These are phyloP conservation scores for Cryptotermes secundus DNA, from an alignment of 1,140 invertebrate species.

Conservation along the genomic window DNA sequence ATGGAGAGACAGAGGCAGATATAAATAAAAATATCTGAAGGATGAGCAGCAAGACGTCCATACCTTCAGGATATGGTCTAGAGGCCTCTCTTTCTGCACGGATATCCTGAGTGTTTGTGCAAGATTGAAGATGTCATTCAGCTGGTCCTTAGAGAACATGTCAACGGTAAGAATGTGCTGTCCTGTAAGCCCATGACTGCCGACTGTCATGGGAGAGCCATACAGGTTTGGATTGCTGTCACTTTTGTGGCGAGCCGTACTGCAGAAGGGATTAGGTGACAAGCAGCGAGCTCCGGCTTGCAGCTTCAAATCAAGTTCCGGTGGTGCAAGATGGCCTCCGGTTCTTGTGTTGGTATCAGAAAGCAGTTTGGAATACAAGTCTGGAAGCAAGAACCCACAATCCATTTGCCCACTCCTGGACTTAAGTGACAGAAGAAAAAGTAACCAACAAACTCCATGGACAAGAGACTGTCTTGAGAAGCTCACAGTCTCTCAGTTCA, in stretches of 20 bases:
- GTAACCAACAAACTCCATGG: too few species aligned
- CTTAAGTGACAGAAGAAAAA: too few species aligned
- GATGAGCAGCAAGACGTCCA: neutral
- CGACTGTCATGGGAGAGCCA: slow-evolving; percentile 34
- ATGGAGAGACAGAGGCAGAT: neutral
- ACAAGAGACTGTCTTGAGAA: too few species aligned
- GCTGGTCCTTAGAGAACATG: slow-evolving; percentile 84
- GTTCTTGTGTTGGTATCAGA: slow-evolving; percentile 19
- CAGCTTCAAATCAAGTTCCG: slow-evolving; percentile 18
- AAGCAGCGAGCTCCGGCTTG: neutral
- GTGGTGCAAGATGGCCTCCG: neutral
- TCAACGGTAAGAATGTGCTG: slow-evolving; percentile 84
- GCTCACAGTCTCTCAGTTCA: too few species aligned
- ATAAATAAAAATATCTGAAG: too few species aligned
- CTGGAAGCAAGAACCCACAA: slow-evolving; percentile 37
- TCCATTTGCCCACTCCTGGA: neutral
- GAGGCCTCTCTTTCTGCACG: slow-evolving; percentile 76
- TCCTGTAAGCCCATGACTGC: slow-evolving; percentile 62
- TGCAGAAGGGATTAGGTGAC: neutral
- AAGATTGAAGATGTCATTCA: slow-evolving; percentile 93
- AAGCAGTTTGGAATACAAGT: slow-evolving; percentile 40
- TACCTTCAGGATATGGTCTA: slow-evolving; percentile 84
- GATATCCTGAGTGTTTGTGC: slow-evolving; percentile 83
- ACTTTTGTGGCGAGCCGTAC: slow-evolving; percentile 39
- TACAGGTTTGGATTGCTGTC: slow-evolving; percentile 45